Evolutionary conservation across 2,888 invertebrate species (phyloP).

Genomic region (Macrosoma leucophasiata): DNA sequence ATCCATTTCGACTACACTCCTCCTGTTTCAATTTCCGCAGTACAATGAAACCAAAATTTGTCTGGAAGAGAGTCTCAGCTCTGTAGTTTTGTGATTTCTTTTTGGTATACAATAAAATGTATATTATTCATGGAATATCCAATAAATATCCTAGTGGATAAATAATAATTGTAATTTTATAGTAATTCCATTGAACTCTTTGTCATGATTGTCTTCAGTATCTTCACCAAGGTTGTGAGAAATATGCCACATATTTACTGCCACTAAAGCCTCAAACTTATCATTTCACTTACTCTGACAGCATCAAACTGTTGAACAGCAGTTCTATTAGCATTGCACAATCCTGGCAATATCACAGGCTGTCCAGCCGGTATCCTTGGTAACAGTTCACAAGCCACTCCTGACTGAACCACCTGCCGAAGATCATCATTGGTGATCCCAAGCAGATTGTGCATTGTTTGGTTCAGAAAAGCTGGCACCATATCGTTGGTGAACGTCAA

Average conservation of each 20-base stretch:
- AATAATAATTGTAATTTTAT: neutral
- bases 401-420: constrained; percentile 34
- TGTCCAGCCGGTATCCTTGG: constrained; percentile 42
- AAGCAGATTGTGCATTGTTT: constrained; percentile 28
- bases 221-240: too few species aligned
- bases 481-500: constrained; percentile 25
- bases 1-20: too few species aligned
- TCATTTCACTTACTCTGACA: constrained; percentile 38
- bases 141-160: too few species aligned
- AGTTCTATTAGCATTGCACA: constrained; percentile 39
- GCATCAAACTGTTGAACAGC: constrained; percentile 43
- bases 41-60: too few species aligned
- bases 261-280: constrained; percentile 9
- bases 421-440: constrained; percentile 32
- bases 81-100: too few species aligned
- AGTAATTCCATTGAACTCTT: too few species aligned
- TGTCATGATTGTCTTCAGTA: too few species aligned
- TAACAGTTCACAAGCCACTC: constrained; percentile 39
- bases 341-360: constrained; percentile 46
- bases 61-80: too few species aligned
- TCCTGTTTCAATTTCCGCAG: too few species aligned
- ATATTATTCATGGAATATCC: too few species aligned
- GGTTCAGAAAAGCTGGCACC: constrained; percentile 33
- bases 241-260: too few species aligned
- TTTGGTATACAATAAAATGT: too few species aligned